These are phyloP conservation scores for Drosophila lini DNA, from an alignment of 1,140 invertebrate genomes.

Conservation along the genomic window DNA sequence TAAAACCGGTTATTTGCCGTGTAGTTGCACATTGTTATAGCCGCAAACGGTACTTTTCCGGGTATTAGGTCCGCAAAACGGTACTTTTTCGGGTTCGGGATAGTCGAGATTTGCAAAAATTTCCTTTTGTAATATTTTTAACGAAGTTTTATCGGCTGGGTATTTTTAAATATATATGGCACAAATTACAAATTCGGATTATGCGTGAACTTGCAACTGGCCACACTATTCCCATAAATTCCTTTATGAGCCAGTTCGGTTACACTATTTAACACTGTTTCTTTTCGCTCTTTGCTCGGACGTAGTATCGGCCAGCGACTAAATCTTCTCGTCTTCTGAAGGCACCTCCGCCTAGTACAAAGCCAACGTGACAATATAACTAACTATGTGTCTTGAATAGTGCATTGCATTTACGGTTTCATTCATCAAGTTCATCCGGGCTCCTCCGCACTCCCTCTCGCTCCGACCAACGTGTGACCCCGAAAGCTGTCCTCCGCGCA, in stretches of 20 bases:
- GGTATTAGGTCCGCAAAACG: no score
- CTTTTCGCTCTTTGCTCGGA: conserved; percentile 58
- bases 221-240: not conserved
- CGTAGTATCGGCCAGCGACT: conserved; percentile 75
- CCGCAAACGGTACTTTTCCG: no score
- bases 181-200: no score
- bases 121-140: no score
- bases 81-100: no score
- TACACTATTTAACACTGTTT: conserved; percentile 16
- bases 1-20: no score
- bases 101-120: no score
- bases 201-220: rapidly evolving
- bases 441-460: conserved; percentile 12
- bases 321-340: conserved; percentile 30
- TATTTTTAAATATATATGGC: no score
- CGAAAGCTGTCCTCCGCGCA: conserved; percentile 50
- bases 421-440: conserved; percentile 59
- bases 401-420: conserved; percentile 56
- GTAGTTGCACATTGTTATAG: no score
- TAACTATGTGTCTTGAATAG: conserved; percentile 65
- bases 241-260: conserved; percentile 9
- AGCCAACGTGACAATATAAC: conserved; percentile 66
- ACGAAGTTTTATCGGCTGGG: no score
- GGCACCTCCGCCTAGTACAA: conserved; percentile 52
- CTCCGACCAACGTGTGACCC: conserved; percentile 54